Percentiles rank a stretch among this genome's conserved stretches.
Conservation (phyloP, 2,113 vertebrate species). For the Motacilla tschutschensis region DNA sequence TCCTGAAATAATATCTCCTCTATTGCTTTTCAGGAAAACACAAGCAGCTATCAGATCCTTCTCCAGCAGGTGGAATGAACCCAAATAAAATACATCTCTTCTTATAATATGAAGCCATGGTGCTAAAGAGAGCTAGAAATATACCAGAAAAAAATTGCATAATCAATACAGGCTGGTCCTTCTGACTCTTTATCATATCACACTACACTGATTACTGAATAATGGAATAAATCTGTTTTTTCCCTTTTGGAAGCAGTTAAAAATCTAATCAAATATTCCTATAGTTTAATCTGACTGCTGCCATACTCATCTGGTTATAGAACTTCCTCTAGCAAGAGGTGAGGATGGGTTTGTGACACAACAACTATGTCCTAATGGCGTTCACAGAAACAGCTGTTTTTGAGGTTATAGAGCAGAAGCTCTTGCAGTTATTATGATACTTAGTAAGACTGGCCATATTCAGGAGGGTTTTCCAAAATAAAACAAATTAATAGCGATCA, state of each 20-base stretch:
- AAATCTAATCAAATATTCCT: not conserved
- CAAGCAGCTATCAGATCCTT: not conserved
- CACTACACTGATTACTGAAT: not conserved
- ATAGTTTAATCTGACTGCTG: not conserved
- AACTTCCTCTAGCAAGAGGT: not conserved
- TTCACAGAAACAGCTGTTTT: not conserved
- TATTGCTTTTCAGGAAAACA: not conserved
- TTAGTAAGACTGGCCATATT: accelerated
- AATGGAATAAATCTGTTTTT: not conserved
- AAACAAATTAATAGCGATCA: not conserved
- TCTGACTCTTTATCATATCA: not conserved
- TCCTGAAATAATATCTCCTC: not conserved
- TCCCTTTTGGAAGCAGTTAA: not conserved
- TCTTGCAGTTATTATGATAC: not conserved
- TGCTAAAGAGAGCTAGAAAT: not conserved
- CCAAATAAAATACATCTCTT: not conserved
- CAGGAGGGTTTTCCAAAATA: not conserved
- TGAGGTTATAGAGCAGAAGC: not conserved
- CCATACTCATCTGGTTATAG: not conserved
- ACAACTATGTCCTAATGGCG: not conserved
- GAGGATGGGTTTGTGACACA: not conserved
- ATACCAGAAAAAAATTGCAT: not conserved
- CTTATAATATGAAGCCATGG: not conserved
- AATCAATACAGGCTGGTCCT: not conserved
- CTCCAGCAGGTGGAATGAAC: not conserved